phyloP scores from a whole-genome alignment of 2,888 invertebrate species.

The Megaustenia siamemsis region DNA sequence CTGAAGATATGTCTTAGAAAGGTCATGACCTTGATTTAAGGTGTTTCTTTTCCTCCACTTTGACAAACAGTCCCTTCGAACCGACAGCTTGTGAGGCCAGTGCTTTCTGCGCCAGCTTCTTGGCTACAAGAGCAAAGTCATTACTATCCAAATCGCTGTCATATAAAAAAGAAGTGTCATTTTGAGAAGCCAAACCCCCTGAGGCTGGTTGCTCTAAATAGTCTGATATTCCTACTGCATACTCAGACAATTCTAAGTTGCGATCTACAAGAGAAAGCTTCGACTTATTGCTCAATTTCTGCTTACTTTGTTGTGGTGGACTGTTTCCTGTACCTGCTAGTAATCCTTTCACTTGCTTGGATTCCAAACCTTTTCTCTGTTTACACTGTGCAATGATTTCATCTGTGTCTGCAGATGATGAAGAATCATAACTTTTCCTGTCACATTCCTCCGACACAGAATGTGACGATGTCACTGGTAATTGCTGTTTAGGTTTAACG shows the following conservation, averaged over 20 bases:
- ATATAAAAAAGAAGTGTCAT: conserved; percentile 9
- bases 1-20: neutral
- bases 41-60: neutral
- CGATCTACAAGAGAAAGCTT: neutral
- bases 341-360: neutral
- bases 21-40: neutral
- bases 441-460: neutral
- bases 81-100: neutral
- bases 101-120: conserved; percentile 45
- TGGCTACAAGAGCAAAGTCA: conserved; percentile 55
- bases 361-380: neutral
- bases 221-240: neutral
- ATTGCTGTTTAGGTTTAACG: neutral
- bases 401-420: conserved; percentile 63
- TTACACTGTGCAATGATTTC: conserved; percentile 56
- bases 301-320: neutral
- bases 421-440: conserved; percentile 53
- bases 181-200: neutral
- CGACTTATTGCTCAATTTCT: neutral
- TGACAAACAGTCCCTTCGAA: neutral
- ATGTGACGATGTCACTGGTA: neutral
- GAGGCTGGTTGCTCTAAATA: neutral
- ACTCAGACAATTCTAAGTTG: conserved; percentile 20
- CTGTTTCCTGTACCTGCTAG: neutral
- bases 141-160: conserved; percentile 58